Evolutionary conservation across 1,140 invertebrate species (phyloP).

Genomic region (Bombus huntii): DNA sequence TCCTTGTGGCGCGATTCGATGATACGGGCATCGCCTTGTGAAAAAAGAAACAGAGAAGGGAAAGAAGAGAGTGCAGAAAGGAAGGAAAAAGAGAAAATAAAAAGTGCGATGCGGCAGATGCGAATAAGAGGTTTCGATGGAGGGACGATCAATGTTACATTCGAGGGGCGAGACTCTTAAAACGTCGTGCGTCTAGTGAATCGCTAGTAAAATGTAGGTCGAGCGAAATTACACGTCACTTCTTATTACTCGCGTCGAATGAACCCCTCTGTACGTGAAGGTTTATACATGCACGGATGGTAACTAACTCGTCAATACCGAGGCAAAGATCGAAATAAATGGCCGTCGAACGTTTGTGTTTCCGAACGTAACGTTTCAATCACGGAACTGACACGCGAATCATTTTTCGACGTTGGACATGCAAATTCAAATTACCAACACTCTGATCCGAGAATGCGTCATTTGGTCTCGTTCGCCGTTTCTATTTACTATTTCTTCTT

Average conservation of each 20-base stretch:
- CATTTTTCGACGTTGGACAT: background rate
- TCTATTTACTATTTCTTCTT: no score
- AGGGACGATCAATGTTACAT: slow-evolving; percentile 48
- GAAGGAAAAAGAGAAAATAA: background rate
- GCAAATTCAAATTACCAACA: background rate
- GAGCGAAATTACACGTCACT: slow-evolving; percentile 64
- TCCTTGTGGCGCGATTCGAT: background rate
- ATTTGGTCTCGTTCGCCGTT: background rate
- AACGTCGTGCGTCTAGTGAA: slow-evolving; percentile 57
- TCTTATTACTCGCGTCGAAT: slow-evolving; percentile 54
- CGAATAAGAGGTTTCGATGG: slow-evolving; percentile 34
- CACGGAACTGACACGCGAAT: slow-evolving; percentile 5
- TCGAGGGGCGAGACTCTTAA: slow-evolving; percentile 40
- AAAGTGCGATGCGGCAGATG: background rate
- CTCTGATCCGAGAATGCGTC: background rate
- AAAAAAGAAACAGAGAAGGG: background rate
- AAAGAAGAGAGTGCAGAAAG: background rate
- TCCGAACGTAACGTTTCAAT: background rate
- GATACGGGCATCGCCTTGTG: background rate
- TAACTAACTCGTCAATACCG: slow-evolving; percentile 44
- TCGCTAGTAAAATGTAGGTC: slow-evolving; percentile 69
- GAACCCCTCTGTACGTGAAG: background rate
- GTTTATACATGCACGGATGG: slow-evolving; percentile 10
- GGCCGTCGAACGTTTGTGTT: background rate
- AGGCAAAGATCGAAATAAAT: slow-evolving; percentile 36